Conservation (phyloP, 2,797 vertebrate species). For the Pteropus rufus region DNA sequence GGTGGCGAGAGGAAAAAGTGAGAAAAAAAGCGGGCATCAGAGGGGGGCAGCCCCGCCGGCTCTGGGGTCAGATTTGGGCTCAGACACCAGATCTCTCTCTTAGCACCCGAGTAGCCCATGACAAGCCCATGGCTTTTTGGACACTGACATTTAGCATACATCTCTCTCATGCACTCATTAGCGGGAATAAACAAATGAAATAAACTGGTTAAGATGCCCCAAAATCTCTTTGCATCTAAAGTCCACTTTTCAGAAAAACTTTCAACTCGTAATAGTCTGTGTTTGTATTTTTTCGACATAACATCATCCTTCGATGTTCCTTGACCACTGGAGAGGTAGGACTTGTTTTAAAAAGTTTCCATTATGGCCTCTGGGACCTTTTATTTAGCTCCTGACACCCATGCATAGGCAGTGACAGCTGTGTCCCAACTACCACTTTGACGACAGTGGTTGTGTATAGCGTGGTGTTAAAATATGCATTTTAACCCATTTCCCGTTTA, state of each 20-base stretch:
- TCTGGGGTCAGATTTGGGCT: background rate
- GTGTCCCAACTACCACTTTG: background rate
- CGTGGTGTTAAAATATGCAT: background rate
- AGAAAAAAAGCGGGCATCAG: background rate
- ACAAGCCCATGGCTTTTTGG: background rate
- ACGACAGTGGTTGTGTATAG: background rate
- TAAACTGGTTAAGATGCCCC: background rate
- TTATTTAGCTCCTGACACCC: background rate
- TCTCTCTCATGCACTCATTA: background rate
- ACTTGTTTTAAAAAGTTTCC: background rate
- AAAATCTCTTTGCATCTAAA: background rate
- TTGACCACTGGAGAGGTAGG: background rate
- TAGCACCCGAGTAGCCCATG: background rate
- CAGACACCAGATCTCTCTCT: background rate
- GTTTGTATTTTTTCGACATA: background rate
- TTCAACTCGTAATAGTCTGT: background rate
- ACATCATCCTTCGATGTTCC: background rate
- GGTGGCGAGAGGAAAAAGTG: background rate
- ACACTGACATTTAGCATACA: background rate
- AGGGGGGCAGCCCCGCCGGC: rapidly evolving
- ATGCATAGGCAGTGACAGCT: background rate
- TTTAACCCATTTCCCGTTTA: background rate
- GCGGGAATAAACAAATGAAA: background rate
- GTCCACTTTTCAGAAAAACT: background rate
- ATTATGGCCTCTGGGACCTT: background rate